These are phyloP conservation scores for Epizoanthus ramosus DNA, from an alignment of 92 coral and sea anemone species.

Conservation along the genomic window DNA sequence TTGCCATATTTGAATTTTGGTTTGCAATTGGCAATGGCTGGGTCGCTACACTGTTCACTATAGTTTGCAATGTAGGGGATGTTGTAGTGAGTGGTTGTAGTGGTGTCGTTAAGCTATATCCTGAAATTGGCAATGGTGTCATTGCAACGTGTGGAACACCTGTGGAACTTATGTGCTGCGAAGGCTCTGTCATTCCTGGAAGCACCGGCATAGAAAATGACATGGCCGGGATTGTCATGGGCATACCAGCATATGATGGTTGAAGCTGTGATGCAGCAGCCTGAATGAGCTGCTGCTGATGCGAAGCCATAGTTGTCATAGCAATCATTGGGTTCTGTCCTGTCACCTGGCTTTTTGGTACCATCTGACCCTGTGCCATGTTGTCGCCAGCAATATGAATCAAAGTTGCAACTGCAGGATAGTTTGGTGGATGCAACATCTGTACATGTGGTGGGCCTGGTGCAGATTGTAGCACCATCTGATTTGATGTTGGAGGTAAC, in stretches of 20 bases:
- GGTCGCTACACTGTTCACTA: constrained; percentile 12
- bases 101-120: constrained; percentile 25
- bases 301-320: constrained; percentile 41
- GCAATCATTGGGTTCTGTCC: constrained; percentile 38
- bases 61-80: constrained; percentile 17
- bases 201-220: constrained; percentile 37
- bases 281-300: constrained; percentile 34
- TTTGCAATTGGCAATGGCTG: constrained; percentile 26
- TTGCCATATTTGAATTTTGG: constrained; percentile 14
- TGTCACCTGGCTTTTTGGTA: constrained; percentile 4
- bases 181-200: constrained; percentile 23
- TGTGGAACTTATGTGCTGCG: constrained; percentile 35
- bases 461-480: constrained; percentile 23
- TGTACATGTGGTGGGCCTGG: constrained; percentile 24
- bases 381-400: constrained; percentile 37
- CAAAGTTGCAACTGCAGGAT: constrained; percentile 36
- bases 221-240: constrained; percentile 28
- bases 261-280: constrained; percentile 39
- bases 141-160: constrained; percentile 42
- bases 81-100: constrained; percentile 18
- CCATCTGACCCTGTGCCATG: constrained; percentile 31
- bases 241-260: constrained; percentile 37
- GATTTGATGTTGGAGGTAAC: constrained; percentile 22
- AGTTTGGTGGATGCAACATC: constrained; percentile 19
- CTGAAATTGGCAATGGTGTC: constrained; percentile 37